Conservation (phyloP, 2,113 vertebrate genomes). For the Microcebus lehilahytsara region DNA sequence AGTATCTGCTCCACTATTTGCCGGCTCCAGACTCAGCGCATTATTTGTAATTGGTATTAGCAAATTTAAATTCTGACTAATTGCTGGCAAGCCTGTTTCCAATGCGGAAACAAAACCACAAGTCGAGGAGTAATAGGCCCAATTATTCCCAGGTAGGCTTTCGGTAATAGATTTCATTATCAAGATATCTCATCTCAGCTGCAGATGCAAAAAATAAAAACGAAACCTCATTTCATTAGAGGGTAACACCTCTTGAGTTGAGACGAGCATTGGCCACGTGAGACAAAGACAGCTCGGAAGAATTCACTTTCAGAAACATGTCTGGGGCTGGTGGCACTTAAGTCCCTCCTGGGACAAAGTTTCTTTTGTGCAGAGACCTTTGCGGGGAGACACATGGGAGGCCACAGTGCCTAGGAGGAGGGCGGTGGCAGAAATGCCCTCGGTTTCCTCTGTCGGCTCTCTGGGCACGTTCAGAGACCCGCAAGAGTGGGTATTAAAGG, state of each 20-base stretch:
- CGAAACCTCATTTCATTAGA: constrained; percentile 52
- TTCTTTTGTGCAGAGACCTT: background rate
- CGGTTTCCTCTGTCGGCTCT: accelerated
- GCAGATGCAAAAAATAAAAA: constrained; percentile 13
- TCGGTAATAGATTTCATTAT: constrained; percentile 56
- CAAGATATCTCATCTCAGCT: constrained; percentile 67
- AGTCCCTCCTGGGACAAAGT: background rate
- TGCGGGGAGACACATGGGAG: background rate
- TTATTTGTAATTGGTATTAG: constrained; percentile 56
- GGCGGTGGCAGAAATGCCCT: background rate
- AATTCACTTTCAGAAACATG: background rate
- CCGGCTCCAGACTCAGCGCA: background rate
- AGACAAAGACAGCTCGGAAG: background rate
- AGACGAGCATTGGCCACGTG: background rate
- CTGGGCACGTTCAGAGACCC: background rate
- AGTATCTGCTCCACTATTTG: constrained; percentile 23
- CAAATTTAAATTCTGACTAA: constrained; percentile 59
- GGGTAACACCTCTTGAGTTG: background rate
- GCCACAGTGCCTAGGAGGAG: background rate
- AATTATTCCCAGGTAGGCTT: constrained; percentile 45
- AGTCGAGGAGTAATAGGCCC: constrained; percentile 19
- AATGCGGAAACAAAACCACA: constrained; percentile 23
- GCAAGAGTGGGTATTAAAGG: background rate
- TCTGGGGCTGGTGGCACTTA: background rate
- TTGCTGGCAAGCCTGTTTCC: constrained; percentile 45